Base-by-base conservation (phyloP, 2,797 vertebrate species). In the Acrocephalus scirpaceus region DNA sequence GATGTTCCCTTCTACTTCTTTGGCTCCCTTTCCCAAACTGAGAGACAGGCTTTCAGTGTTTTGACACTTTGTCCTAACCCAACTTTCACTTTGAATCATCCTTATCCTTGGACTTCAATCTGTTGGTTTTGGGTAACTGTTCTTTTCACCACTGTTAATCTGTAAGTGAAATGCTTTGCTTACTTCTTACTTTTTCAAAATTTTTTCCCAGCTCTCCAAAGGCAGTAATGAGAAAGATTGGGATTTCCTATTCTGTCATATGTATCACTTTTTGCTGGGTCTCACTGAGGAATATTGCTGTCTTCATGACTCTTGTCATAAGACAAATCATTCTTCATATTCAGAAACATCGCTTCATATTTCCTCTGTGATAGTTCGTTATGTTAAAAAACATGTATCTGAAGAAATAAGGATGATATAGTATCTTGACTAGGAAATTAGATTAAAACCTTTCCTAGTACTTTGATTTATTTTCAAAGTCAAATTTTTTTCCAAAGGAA, bases 21-120 rank as follows among this genome's bases (percentile, higher is more conserved):
- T 81, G 83, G 15, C 42, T 84, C 27, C 10, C 15, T 81, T 81
- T 92, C 9, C 6, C 17, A 70, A 58, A 72, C 11, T 22, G 13
- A 14, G 16, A 86, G 4, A 1, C 18, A 40, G 11, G 12, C 12
- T 84, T 86, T 88, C 56, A 38, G 22, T 32, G 16, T 58, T 89
- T 87, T 75, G n/a, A n/a, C 0, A 0, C 11, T 74, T n/a, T 34
- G 13, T 27, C 40, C 25, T 75, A 58, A 32, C 17, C 18, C 50
- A 13, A 44, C 17, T 69, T 86, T 26, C 54, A 62, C 61, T 66
- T 38, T 60, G 11, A 75, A 47, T 62, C 13, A 32, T 38, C 16
- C 29, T 62, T 38, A 34, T 70, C 5, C 27, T 61, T 84, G 29
- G 4, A 32, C 27, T 90, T 86, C 36, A 30, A n/a, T 78, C 21